Percentiles rank a stretch among this genome's conserved stretches.
Conservation (phyloP, 2,113 vertebrate species). For the Lepus americanus region DNA sequence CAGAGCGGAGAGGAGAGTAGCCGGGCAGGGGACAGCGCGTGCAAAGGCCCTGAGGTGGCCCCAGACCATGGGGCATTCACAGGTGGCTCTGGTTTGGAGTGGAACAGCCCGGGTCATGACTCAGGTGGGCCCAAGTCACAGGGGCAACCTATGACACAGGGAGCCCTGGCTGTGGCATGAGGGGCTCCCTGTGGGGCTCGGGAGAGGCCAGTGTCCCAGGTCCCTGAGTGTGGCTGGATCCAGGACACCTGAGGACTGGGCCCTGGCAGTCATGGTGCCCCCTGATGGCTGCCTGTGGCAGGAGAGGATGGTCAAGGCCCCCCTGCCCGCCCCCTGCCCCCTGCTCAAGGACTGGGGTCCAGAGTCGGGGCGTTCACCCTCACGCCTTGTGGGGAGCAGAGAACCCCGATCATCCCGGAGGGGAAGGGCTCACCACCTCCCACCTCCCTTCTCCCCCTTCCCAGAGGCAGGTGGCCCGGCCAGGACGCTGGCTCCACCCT, state of each 20-base stretch:
- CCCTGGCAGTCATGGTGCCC: background rate
- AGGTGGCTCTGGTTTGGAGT: background rate
- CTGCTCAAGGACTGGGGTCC: background rate
- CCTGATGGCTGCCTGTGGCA: background rate
- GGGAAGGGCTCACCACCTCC: background rate
- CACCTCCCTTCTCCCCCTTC: background rate
- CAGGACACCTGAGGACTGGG: background rate
- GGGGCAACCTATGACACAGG: background rate
- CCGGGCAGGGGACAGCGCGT: background rate
- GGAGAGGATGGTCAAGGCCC: no score
- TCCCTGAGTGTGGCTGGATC: background rate
- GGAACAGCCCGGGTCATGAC: no score
- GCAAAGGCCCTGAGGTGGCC: constrained; percentile 53
- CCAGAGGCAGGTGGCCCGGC: constrained; percentile 84
- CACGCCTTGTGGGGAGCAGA: background rate
- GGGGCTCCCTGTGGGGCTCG: background rate
- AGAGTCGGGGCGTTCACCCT: background rate
- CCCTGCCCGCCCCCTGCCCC: background rate
- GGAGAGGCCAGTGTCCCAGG: no score
- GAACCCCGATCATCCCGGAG: background rate
- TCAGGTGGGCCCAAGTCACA: background rate
- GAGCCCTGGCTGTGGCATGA: background rate
- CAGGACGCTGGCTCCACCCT: constrained; percentile 87
- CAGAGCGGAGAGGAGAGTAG: no score
- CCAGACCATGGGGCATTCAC: background rate